Conservation (phyloP, 92 coral and sea anemone species). For the Siderastrea radians region DNA sequence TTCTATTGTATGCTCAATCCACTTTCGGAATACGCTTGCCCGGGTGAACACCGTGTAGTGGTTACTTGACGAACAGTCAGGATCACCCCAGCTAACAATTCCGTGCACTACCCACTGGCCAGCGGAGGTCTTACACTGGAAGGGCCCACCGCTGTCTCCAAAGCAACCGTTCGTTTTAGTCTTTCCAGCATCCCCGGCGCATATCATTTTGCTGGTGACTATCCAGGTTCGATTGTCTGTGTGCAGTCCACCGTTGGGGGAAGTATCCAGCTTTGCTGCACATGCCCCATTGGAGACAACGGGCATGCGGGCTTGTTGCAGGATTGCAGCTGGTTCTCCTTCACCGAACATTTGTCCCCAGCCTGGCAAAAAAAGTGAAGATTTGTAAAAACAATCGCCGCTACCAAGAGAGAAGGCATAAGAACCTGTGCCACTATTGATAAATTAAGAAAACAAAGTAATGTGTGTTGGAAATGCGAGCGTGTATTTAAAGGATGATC, state of each 20-base stretch:
- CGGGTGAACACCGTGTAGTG: constrained; percentile 91
- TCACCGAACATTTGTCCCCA: constrained; percentile 91
- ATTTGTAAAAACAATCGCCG: too few species aligned
- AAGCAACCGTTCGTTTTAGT: constrained; percentile 89
- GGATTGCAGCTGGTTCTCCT: constrained; percentile 72
- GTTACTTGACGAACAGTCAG: constrained; percentile 81
- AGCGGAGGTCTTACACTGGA: constrained; percentile 74
- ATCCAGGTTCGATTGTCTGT: constrained; percentile 91
- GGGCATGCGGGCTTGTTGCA: constrained; percentile 94
- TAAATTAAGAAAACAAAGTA: too few species aligned
- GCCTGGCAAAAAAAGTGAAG: constrained; percentile 47
- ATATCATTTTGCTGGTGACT: constrained; percentile 88
- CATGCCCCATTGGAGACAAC: constrained; percentile 90
- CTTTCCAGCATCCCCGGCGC: constrained; percentile 95
- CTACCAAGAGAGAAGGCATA: too few species aligned
- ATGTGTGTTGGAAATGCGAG: too few species aligned
- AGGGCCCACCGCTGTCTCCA: constrained; percentile 98
- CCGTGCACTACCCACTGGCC: constrained; percentile 92
- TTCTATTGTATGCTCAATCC: constrained; percentile 71
- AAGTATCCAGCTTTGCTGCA: constrained; percentile 81
- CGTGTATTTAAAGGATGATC: too few species aligned
- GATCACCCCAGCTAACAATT: constrained; percentile 97
- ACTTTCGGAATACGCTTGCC: constrained; percentile 73
- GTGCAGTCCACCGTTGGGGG: constrained; percentile 84
- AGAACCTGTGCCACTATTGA: too few species aligned